Percentiles rank a stretch among this genome's conserved stretches.
phyloP scores from a whole-genome alignment of 1,140 invertebrate genomes.

The Micrasema minimum region DNA sequence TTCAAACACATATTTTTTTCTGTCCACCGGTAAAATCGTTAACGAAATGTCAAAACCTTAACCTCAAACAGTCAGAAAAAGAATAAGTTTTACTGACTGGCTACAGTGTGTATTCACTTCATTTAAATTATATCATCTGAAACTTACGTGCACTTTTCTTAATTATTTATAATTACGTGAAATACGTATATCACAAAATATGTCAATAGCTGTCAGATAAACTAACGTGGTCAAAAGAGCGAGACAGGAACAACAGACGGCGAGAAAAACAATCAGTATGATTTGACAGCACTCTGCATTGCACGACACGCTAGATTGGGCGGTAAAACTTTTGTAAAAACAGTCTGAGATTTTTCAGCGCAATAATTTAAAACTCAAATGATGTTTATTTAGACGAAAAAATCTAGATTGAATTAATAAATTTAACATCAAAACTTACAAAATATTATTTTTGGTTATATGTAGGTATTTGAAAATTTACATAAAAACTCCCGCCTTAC shows the following conservation, averaged over 20 bases:
- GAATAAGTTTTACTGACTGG: not conserved
- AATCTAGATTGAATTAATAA: no score
- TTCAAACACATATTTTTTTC: no score
- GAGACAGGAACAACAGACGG: conserved; percentile 12
- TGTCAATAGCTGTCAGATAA: conserved; percentile 29
- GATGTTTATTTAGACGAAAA: no score
- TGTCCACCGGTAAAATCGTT: conserved; percentile 24
- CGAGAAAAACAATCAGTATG: not conserved
- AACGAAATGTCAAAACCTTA: conserved; percentile 31
- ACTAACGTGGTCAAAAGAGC: conserved; percentile 25
- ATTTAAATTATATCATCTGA: not conserved
- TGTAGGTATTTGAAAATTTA: no score
- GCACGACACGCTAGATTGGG: not conserved
- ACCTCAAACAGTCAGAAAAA: conserved; percentile 8
- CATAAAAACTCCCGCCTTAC: no score
- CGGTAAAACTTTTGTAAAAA: no score
- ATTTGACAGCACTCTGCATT: not conserved
- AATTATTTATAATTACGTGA: not conserved
- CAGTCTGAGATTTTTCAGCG: no score
- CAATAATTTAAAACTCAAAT: no score
- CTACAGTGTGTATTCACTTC: not conserved
- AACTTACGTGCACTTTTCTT: conserved; percentile 3
- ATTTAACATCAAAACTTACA: no score
- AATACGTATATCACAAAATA: conserved; percentile 20
- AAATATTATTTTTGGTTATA: no score